These are phyloP conservation scores for Pterobdella sp. DNA, from an alignment of 2,888 invertebrate species.

Conservation along the genomic window DNA sequence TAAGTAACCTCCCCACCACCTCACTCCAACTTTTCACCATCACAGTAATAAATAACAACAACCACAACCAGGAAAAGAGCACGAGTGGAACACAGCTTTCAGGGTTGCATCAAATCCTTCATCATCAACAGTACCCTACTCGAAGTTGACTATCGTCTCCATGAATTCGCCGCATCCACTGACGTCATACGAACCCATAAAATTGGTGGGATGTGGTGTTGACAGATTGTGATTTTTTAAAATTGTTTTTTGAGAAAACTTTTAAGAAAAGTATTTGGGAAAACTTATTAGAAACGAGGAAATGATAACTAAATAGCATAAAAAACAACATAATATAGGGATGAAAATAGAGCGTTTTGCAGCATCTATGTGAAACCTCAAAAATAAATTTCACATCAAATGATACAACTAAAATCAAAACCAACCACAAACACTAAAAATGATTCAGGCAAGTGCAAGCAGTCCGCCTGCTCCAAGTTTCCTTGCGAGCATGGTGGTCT, in stretches of 20 bases:
- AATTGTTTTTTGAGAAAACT: no score
- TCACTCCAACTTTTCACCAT: no score
- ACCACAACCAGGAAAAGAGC: constrained; percentile 7
- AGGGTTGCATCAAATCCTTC: constrained; percentile 26
- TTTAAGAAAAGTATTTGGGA: no score
- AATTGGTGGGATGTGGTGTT: not conserved
- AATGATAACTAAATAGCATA: no score
- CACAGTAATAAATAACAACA: not conserved
- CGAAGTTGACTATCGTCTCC: constrained; percentile 21
- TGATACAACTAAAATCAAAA: not conserved
- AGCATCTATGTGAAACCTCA: no score
- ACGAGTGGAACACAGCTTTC: constrained; percentile 12
- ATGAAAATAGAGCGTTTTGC: no score
- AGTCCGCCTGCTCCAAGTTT: constrained; percentile 25
- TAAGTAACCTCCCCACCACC: no score
- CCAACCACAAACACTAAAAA: not conserved
- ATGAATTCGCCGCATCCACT: constrained; percentile 4
- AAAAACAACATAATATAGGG: no score
- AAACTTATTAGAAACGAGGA: no score
- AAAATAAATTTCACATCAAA: no score
- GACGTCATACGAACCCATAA: constrained; percentile 12
- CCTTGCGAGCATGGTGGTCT: constrained; percentile 28
- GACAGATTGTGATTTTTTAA: not conserved
- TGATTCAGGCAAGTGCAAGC: constrained; percentile 22
- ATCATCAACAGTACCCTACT: constrained; percentile 18